A percentile compares a stretch with the other conserved stretches of the same genome.
These are phyloP conservation scores for Drosophila fuyamai DNA, from an alignment of 1,140 invertebrate genomes.

Conservation along the genomic window DNA sequence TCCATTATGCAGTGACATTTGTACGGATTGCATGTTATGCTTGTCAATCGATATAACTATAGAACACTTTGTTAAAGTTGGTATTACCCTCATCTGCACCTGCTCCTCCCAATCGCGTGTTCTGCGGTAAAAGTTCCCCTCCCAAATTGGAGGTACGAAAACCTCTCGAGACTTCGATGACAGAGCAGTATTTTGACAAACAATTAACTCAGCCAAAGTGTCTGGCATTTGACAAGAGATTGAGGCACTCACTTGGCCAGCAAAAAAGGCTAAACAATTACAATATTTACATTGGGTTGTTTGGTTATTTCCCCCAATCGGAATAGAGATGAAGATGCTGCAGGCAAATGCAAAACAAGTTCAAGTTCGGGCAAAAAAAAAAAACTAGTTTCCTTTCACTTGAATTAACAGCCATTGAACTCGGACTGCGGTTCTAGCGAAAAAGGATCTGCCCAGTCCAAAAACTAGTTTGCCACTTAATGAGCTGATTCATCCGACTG, in stretches of 20 bases:
- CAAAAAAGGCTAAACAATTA: slow-evolving; percentile 30
- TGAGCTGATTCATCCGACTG: slow-evolving; percentile 44
- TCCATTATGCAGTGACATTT: slow-evolving; percentile 27
- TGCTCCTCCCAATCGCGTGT: slow-evolving; percentile 34
- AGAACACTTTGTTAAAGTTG: slow-evolving; percentile 5
- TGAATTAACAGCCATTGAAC: slow-evolving; percentile 40
- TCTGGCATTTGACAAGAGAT: slow-evolving; percentile 43
- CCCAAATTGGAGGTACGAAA: slow-evolving; percentile 22
- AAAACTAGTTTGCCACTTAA: slow-evolving; percentile 50
- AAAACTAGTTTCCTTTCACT: slow-evolving; percentile 72
- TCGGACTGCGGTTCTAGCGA: slow-evolving; percentile 29
- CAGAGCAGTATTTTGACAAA: slow-evolving; percentile 31
- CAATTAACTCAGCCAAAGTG: slow-evolving; percentile 46
- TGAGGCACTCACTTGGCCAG: slow-evolving; percentile 21
- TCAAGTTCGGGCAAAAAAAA: slow-evolving; percentile 16
- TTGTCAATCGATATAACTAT: slow-evolving; percentile 31
- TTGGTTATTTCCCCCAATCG: slow-evolving; percentile 9
- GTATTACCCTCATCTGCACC: slow-evolving; percentile 12
- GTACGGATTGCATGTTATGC: slow-evolving; percentile 33
- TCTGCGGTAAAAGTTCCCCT: slow-evolving; percentile 35
- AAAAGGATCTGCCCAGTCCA: slow-evolving; percentile 28
- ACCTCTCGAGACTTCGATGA: slow-evolving; percentile 27
- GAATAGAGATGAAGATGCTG: slow-evolving; percentile 28
- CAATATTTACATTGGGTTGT: slow-evolving; percentile 27
- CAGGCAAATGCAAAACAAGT: slow-evolving; percentile 45